These are phyloP conservation scores for Diplodus puntazzo DNA, from an alignment of 2,797 vertebrate genomes.

Conservation along the genomic window DNA sequence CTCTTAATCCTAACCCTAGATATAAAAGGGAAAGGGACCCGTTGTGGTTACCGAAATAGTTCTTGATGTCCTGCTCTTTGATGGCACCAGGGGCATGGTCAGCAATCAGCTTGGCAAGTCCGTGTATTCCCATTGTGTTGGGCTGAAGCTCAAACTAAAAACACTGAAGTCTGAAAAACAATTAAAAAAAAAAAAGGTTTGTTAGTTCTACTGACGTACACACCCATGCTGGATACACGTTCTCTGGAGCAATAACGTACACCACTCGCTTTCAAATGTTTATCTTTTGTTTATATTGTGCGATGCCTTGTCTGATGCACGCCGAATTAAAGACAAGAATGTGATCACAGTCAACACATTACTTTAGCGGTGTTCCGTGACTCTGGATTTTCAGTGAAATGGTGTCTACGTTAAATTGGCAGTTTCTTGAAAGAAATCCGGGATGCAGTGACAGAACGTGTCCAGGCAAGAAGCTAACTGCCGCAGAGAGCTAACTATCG, in stretches of 20 bases:
- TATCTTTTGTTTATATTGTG: background rate
- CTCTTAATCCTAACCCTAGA: background rate
- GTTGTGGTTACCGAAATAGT: constrained; percentile 88
- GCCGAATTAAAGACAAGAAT: background rate
- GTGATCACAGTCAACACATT: rapidly evolving
- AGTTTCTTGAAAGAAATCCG: background rate
- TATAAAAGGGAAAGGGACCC: background rate
- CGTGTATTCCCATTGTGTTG: constrained; percentile 94
- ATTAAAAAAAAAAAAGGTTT: background rate
- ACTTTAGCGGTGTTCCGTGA: rapidly evolving
- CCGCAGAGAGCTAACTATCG: background rate
- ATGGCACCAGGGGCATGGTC: constrained; percentile 93
- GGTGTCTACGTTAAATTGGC: background rate
- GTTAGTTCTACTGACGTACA: background rate
- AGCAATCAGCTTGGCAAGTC: constrained; percentile 94
- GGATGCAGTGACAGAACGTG: background rate
- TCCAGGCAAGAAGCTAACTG: background rate
- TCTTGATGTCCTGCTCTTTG: constrained; percentile 95
- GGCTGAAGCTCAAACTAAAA: background rate
- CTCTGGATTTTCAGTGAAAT: background rate
- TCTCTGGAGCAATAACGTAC: background rate
- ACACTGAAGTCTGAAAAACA: constrained; percentile 49
- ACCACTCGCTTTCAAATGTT: background rate
- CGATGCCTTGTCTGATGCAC: background rate
- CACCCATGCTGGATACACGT: background rate